phyloP scores from a whole-genome alignment of 2,888 invertebrate genomes.

The Stomorhina lunata region DNA sequence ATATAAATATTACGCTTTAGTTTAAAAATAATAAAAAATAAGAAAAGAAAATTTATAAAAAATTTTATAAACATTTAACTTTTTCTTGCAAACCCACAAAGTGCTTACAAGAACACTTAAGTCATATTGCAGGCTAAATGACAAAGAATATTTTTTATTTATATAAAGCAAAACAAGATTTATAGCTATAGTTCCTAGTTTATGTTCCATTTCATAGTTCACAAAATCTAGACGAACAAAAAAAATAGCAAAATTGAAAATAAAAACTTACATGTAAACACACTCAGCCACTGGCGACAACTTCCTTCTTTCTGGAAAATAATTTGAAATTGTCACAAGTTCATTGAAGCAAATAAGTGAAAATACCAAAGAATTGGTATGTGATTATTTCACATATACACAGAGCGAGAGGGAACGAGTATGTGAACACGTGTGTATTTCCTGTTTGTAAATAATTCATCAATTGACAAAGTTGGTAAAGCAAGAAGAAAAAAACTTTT shows the following conservation, averaged over 20 bases:
- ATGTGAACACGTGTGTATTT: neutral
- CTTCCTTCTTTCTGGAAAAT: constrained; percentile 38
- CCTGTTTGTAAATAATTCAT: constrained; percentile 5
- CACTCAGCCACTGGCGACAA: constrained; percentile 38
- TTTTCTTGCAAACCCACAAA: too few relatives aligned
- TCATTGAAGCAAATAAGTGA: constrained; percentile 39
- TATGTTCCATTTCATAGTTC: constrained; percentile 22
- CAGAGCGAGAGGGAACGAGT: neutral
- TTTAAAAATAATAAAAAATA: too few relatives aligned
- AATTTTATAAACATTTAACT: too few relatives aligned
- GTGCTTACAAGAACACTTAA: too few relatives aligned
- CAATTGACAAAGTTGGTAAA: constrained; percentile 12
- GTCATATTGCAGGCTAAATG: too few relatives aligned
- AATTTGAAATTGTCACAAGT: constrained; percentile 42
- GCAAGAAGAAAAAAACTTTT: constrained; percentile 12
- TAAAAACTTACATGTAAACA: neutral
- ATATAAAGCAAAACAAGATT: constrained; percentile 13
- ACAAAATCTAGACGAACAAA: neutral
- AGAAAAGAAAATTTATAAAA: too few relatives aligned
- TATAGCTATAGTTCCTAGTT: constrained; percentile 4
- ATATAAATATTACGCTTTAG: too few relatives aligned
- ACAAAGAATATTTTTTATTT: too few relatives aligned
- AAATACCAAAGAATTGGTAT: constrained; percentile 38
- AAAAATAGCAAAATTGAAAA: neutral
- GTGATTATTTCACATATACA: neutral